These are phyloP conservation scores for Rhinella marina DNA, from an alignment of 2,797 vertebrate genomes.

Conservation along the genomic window DNA sequence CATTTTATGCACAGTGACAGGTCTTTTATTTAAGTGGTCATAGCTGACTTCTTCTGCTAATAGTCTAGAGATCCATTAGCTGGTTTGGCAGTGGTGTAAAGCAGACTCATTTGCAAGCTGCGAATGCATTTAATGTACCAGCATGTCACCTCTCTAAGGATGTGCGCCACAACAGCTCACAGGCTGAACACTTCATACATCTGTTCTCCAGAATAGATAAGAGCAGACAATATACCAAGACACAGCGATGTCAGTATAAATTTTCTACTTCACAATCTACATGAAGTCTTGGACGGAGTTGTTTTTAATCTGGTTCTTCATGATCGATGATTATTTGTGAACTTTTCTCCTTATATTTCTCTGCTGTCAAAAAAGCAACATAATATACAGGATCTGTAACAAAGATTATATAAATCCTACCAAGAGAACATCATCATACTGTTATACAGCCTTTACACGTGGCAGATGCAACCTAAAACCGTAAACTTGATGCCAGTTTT, in stretches of 20 bases:
- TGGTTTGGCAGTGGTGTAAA: slow-evolving; percentile 50
- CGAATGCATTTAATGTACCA: slow-evolving; percentile 58
- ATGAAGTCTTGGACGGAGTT: background rate
- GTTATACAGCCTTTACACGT: too few relatives aligned
- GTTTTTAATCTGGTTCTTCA: background rate
- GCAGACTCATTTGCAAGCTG: slow-evolving; percentile 58
- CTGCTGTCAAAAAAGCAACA: background rate
- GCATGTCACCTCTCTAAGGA: slow-evolving; percentile 54
- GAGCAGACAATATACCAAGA: background rate
- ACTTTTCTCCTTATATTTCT: background rate
- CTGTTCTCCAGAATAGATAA: slow-evolving; percentile 28
- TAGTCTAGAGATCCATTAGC: slow-evolving; percentile 61
- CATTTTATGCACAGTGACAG: slow-evolving; percentile 57
- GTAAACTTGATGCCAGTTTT: background rate
- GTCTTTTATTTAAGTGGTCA: slow-evolving; percentile 61
- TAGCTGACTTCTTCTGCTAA: slow-evolving; percentile 59
- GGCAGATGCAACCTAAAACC: too few relatives aligned
- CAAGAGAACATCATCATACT: background rate
- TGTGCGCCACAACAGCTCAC: slow-evolving; percentile 21
- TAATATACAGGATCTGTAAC: background rate
- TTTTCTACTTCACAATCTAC: background rate
- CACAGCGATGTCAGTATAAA: background rate
- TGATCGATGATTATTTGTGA: background rate
- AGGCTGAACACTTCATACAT: slow-evolving; percentile 41
- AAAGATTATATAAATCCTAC: background rate